Conservation (phyloP, 2,888 invertebrate genomes). For the Baccha elongata region DNA sequence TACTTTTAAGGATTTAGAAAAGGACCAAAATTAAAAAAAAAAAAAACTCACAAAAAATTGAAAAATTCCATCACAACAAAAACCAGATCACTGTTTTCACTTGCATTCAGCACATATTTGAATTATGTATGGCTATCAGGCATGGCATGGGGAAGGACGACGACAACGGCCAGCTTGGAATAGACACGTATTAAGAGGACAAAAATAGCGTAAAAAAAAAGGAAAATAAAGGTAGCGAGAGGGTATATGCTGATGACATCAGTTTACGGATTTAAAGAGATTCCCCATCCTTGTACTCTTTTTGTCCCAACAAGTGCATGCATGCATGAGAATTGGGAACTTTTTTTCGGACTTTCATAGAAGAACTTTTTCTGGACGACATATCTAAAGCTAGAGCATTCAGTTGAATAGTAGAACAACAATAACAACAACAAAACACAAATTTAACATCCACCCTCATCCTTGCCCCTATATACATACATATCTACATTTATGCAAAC, state of each 20-base stretch:
- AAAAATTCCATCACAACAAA: constrained; percentile 41
- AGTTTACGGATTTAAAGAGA: constrained; percentile 57
- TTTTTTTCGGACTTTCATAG: not conserved
- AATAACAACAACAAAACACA: constrained; percentile 26
- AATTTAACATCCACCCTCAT: constrained; percentile 11
- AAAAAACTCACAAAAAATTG: not conserved
- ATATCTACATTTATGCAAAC: constrained; percentile 52
- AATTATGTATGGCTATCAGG: constrained; percentile 57
- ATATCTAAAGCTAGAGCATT: constrained; percentile 20
- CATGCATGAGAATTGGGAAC: constrained; percentile 18
- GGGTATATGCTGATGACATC: constrained; percentile 53
- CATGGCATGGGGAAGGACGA: not conserved
- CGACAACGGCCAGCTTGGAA: constrained; percentile 28
- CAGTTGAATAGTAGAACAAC: constrained; percentile 29
- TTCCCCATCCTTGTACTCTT: constrained; percentile 14
- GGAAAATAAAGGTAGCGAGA: constrained; percentile 24
- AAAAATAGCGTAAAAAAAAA: constrained; percentile 4
- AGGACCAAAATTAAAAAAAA: constrained; percentile 7
- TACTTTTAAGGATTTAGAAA: constrained; percentile 29
- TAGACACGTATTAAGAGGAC: constrained; percentile 13
- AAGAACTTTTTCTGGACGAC: constrained; percentile 45
- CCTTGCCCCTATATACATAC: constrained; percentile 8
- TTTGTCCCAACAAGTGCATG: constrained; percentile 13
- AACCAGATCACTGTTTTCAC: constrained; percentile 42
- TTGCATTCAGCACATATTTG: constrained; percentile 63